Conservation (phyloP, 1,140 invertebrate species). For the Platyscapa corneri region DNA sequence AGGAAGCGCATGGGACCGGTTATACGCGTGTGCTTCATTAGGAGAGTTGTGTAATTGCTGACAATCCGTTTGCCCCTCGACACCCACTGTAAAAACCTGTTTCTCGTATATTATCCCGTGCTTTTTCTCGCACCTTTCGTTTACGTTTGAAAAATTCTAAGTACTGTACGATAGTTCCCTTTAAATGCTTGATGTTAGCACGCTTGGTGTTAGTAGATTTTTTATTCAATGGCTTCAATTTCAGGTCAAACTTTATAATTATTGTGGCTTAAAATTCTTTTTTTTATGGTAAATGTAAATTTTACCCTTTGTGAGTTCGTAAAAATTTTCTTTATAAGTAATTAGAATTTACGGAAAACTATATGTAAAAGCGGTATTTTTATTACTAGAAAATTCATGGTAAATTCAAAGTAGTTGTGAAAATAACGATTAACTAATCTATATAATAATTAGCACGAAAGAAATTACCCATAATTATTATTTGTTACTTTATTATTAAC, state of each 20-base stretch:
- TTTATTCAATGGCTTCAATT: no score
- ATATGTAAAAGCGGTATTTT: background rate
- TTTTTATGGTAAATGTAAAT: no score
- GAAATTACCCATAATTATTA: background rate
- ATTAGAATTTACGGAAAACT: background rate
- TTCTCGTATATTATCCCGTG: background rate
- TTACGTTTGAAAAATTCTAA: background rate
- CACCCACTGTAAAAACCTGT: constrained; percentile 41
- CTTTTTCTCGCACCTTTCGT: background rate
- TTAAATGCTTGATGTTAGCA: background rate
- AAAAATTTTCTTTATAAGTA: background rate
- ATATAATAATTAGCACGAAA: background rate
- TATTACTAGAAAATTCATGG: background rate
- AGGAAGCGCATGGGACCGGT: background rate
- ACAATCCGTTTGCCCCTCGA: constrained; percentile 18
- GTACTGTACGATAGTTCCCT: background rate
- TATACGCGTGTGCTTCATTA: constrained; percentile 39
- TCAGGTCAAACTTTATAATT: no score
- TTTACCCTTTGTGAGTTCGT: no score
- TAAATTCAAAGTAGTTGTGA: background rate
- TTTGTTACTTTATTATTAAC: background rate
- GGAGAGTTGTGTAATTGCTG: constrained; percentile 39
- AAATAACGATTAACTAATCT: background rate
- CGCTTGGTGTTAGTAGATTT: no score
- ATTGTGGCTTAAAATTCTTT: no score